Evolutionary conservation across 2,888 invertebrate genomes (phyloP).

Genomic region (Andrena trimmerana): DNA sequence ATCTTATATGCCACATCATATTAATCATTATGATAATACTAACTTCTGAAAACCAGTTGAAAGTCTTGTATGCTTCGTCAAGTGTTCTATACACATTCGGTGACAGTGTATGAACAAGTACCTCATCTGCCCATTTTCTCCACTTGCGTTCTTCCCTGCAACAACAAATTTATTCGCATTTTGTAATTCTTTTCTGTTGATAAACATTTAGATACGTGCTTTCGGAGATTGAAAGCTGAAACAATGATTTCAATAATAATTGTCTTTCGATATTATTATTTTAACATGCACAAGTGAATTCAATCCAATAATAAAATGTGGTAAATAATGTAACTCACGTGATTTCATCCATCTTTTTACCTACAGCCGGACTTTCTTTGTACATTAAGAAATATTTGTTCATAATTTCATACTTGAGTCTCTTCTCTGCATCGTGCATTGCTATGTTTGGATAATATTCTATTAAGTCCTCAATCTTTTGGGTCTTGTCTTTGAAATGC

Average conservation of each 20-base stretch:
- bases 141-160: conserved; percentile 96
- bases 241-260: too few relatives aligned
- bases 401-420: conserved; percentile 90
- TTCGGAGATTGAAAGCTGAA: too few relatives aligned
- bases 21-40: conserved; percentile 43
- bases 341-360: conserved; percentile 86
- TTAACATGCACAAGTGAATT: not conserved
- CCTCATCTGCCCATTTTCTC: conserved; percentile 97
- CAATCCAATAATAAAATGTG: not conserved
- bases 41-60: conserved; percentile 95
- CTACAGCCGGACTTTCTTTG: conserved; percentile 87
- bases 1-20: too few relatives aligned
- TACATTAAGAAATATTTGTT: conserved; percentile 96
- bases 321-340: conserved; percentile 84
- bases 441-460: conserved; percentile 92
- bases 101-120: conserved; percentile 96
- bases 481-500: conserved; percentile 88
- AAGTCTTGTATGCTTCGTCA: conserved; percentile 95
- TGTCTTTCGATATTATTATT: too few relatives aligned
- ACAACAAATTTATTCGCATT: not conserved
- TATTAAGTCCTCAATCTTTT: conserved; percentile 89
- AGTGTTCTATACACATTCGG: conserved; percentile 98
- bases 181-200: not conserved
- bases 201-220: not conserved
- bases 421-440: conserved; percentile 89